Evolutionary conservation across 2,797 vertebrate species (phyloP).

Genomic region (Pseudopleuronectes americanus): DNA sequence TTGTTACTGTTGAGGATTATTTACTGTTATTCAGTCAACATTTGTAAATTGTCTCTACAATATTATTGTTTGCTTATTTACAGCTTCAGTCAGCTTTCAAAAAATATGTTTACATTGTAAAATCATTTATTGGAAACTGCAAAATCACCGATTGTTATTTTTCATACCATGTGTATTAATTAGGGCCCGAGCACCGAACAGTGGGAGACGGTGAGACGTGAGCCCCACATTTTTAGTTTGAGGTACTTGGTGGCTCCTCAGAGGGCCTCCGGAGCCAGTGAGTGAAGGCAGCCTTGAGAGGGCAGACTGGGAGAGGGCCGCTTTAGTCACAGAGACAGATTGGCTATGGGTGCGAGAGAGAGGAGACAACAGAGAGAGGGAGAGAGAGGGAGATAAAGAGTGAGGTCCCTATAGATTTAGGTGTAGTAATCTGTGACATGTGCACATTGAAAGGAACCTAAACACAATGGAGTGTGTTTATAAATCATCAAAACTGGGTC

Average conservation of each 20-base stretch:
- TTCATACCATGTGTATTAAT: neutral
- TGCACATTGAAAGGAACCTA: neutral
- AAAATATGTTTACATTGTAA: neutral
- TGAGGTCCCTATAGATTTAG: constrained; percentile 7
- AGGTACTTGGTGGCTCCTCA: constrained; percentile 28
- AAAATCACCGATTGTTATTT: neutral
- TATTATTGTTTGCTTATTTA: neutral
- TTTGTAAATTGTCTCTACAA: no score
- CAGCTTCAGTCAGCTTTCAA: neutral
- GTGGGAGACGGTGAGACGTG: no score
- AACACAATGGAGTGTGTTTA: no score
- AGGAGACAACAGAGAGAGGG: constrained; percentile 8
- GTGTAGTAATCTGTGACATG: constrained; percentile 1
- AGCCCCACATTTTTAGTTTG: no score
- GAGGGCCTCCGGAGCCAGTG: constrained; percentile 39
- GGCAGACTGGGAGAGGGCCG: constrained; percentile 63
- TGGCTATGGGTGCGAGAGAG: constrained; percentile 33
- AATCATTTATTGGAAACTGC: neutral
- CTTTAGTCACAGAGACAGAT: constrained; percentile 63
- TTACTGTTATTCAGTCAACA: neutral
- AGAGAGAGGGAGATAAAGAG: neutral
- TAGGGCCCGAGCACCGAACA: no score
- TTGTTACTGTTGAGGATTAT: neutral
- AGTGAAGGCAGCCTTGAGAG: constrained; percentile 52
- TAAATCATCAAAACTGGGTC: neutral